A percentile compares a stretch with the other conserved stretches of the same genome.
Evolutionary conservation across 2,797 vertebrate species (phyloP).

Genomic region (Chiroxiphia lanceolata): DNA sequence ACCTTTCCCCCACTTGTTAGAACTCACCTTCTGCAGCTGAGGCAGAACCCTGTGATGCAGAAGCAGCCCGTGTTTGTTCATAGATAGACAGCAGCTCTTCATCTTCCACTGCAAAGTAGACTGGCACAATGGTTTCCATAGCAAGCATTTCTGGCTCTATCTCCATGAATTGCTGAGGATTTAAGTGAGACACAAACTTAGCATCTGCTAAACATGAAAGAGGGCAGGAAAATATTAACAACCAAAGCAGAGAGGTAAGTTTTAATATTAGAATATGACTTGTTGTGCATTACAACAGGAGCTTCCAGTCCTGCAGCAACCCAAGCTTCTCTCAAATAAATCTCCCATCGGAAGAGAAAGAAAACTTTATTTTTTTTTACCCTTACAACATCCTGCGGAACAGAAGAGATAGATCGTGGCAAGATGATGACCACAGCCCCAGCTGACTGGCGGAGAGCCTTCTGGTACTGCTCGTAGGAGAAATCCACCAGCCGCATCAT

Average conservation of each 20-base stretch:
- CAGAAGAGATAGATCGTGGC: constrained; percentile 90
- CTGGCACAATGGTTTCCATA: constrained; percentile 94
- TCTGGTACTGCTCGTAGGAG: constrained; percentile 95
- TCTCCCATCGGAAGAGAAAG: background rate
- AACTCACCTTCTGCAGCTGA: constrained; percentile 93
- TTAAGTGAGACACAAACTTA: background rate
- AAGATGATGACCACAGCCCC: constrained; percentile 96
- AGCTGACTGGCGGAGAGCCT: constrained; percentile 93
- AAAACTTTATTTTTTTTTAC: constrained; percentile 68
- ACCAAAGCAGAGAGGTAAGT: background rate
- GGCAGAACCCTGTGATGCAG: constrained; percentile 88
- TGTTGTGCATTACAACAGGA: background rate
- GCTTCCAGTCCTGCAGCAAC: background rate
- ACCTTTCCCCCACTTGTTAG: background rate
- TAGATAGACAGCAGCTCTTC: constrained; percentile 95
- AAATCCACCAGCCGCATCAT: constrained; percentile 95
- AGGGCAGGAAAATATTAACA: background rate
- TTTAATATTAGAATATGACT: background rate
- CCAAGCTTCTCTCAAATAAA: background rate
- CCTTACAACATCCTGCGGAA: constrained; percentile 94
- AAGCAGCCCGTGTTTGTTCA: constrained; percentile 90
- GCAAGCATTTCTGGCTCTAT: constrained; percentile 96
- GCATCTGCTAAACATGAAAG: background rate
- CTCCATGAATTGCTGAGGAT: constrained; percentile 95
- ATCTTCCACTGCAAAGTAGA: constrained; percentile 97